These are phyloP conservation scores for Agriopis marginaria DNA, from an alignment of 2,888 invertebrate species.

Conservation along the genomic window DNA sequence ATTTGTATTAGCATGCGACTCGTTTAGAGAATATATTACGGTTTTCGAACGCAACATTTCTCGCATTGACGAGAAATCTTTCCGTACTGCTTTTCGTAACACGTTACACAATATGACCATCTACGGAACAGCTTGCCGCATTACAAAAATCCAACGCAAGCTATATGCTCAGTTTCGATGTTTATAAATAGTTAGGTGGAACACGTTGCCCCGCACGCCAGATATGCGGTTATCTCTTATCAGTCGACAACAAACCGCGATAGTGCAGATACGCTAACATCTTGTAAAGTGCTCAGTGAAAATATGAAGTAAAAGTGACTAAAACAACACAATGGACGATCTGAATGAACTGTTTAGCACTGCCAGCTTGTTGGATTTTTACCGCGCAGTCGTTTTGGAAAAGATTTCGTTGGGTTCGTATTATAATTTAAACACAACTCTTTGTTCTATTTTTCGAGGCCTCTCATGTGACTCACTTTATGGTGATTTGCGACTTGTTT, in stretches of 20 bases:
- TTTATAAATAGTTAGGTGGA: slow-evolving; percentile 40
- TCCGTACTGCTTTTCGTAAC: slow-evolving; percentile 32
- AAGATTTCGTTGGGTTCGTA: slow-evolving; percentile 66
- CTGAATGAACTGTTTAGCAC: slow-evolving; percentile 58
- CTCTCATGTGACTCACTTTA: slow-evolving; percentile 35
- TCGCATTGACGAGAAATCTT: slow-evolving; percentile 29
- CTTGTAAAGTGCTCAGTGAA: slow-evolving; percentile 35
- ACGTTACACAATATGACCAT: slow-evolving; percentile 43
- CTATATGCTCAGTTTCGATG: slow-evolving; percentile 18
- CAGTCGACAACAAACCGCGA: slow-evolving; percentile 53
- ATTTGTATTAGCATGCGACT: slow-evolving; percentile 4
- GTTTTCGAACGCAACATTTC: slow-evolving; percentile 37
- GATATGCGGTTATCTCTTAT: slow-evolving; percentile 60
- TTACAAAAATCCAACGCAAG: slow-evolving; percentile 30
- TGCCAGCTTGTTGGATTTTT: slow-evolving; percentile 68
- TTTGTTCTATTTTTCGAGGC: slow-evolving; percentile 28
- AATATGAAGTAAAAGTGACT: slow-evolving; percentile 27
- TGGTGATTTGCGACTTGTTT: slow-evolving; percentile 18
- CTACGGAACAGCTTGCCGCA: slow-evolving; percentile 37
- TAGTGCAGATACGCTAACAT: slow-evolving; percentile 49
- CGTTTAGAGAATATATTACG: slow-evolving; percentile 28
- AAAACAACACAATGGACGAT: slow-evolving; percentile 60
- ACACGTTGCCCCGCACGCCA: slow-evolving; percentile 36
- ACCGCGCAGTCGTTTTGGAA: slow-evolving; percentile 64
- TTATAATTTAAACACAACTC: slow-evolving; percentile 24